phyloP scores from a whole-genome alignment of 2,797 vertebrate genomes.

The Hippocampus kuda region DNA sequence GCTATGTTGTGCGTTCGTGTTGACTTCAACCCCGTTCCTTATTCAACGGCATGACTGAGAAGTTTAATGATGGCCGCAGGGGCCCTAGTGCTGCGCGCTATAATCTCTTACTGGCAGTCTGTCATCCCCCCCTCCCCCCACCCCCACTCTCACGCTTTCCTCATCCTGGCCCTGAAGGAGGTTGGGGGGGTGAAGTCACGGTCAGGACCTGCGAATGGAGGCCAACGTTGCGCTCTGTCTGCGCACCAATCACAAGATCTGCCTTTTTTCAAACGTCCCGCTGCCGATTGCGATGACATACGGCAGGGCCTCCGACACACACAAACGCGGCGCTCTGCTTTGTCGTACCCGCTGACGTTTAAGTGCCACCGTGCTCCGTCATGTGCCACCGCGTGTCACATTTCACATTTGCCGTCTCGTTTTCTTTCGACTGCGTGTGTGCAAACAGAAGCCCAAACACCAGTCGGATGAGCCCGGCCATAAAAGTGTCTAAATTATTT shows the following conservation, averaged over 20 bases:
- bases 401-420: slow-evolving; percentile 28
- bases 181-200: slow-evolving; percentile 58
- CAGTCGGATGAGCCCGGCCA: slow-evolving; percentile 19
- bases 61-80: slow-evolving; percentile 65
- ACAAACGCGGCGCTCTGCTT: slow-evolving; percentile 15
- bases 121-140: slow-evolving; percentile 34
- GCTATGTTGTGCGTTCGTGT: slow-evolving; percentile 29
- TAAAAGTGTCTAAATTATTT: slow-evolving; percentile 17
- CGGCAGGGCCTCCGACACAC: slow-evolving; percentile 37
- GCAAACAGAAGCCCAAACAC: slow-evolving; percentile 21
- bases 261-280: slow-evolving; percentile 27
- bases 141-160: slow-evolving; percentile 25
- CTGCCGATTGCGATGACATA: slow-evolving; percentile 51
- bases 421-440: slow-evolving; percentile 41
- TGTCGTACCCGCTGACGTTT: slow-evolving; percentile 22
- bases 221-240: slow-evolving; percentile 28
- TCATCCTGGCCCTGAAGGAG: slow-evolving; percentile 37
- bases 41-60: slow-evolving; percentile 52
- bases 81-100: slow-evolving; percentile 20
- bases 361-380: slow-evolving; percentile 28
- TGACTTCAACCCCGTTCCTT: slow-evolving; percentile 48
- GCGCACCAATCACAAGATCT: slow-evolving; percentile 51
- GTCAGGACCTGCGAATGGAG: slow-evolving; percentile 49
- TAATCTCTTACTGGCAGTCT: slow-evolving; percentile 52
- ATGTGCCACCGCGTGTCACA: slow-evolving; percentile 39